These are phyloP conservation scores for Petrocephalus zakoni DNA, from an alignment of 2,113 vertebrate species.

Conservation along the genomic window DNA sequence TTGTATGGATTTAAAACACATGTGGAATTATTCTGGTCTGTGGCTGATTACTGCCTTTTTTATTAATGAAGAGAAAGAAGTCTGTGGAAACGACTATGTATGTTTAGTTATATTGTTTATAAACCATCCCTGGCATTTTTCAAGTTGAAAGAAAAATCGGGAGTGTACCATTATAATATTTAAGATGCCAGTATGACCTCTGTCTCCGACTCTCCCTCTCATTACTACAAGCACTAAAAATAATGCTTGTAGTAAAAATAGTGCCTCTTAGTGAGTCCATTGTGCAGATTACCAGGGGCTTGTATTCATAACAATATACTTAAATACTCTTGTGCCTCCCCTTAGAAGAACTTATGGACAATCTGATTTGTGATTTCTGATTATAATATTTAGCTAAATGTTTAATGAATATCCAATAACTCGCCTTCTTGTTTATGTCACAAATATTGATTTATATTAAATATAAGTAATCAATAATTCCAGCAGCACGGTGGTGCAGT, in stretches of 20 bases:
- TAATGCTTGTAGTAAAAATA: not conserved
- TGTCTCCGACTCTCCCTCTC: not conserved
- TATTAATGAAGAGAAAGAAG: conserved; percentile 21
- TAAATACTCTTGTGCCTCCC: no score
- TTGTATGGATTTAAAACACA: conserved; percentile 11
- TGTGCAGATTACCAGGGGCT: not conserved
- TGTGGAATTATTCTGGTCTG: conserved; percentile 5
- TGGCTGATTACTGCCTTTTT: conserved; percentile 16
- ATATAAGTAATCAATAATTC: not conserved
- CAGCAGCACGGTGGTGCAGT: not conserved
- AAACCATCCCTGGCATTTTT: not conserved
- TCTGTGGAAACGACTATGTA: conserved; percentile 17
- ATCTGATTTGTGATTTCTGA: not conserved
- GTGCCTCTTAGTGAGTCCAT: not conserved
- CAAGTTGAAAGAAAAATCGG: conserved; percentile 10
- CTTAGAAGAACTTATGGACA: no score
- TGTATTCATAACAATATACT: not conserved
- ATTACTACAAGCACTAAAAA: not conserved
- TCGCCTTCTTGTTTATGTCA: not conserved
- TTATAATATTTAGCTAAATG: not conserved
- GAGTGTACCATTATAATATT: not conserved
- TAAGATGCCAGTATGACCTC: not conserved
- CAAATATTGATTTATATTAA: not conserved
- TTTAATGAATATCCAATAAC: not conserved
- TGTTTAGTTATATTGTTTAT: conserved; percentile 16